Evolutionary conservation across 2,797 vertebrate genomes (phyloP).

Genomic region (Labeo calbasu): DNA sequence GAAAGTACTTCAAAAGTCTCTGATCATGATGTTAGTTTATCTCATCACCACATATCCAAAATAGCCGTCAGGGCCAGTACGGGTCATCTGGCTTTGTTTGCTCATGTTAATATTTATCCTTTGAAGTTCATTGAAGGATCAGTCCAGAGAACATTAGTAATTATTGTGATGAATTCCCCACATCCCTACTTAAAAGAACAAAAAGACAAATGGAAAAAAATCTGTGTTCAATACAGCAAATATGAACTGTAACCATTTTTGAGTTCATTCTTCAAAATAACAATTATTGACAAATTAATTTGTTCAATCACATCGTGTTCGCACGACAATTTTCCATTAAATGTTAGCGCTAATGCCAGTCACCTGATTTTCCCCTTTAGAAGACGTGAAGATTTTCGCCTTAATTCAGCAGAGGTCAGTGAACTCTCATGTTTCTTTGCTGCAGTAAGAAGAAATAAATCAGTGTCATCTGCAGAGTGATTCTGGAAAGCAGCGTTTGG

Average conservation of each 20-base stretch:
- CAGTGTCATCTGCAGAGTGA: neutral
- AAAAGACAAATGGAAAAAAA: conserved; percentile 48
- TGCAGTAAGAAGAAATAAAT: conserved; percentile 42
- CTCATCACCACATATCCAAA: conserved; percentile 48
- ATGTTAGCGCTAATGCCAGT: conserved; percentile 25
- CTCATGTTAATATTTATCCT: conserved; percentile 41
- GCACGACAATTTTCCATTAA: conserved; percentile 16
- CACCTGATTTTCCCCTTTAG: conserved; percentile 9
- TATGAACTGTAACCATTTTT: neutral
- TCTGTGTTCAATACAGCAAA: conserved; percentile 23
- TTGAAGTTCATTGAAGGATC: conserved; percentile 47
- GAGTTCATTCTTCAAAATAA: neutral
- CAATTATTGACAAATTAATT: neutral
- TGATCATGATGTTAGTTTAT: conserved; percentile 50
- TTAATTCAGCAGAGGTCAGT: conserved; percentile 13
- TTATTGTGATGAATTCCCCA: conserved; percentile 50
- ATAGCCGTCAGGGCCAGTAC: conserved; percentile 37
- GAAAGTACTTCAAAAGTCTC: conserved; percentile 51
- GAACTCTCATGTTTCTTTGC: conserved; percentile 31
- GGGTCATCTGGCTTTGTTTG: conserved; percentile 58
- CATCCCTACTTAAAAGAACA: conserved; percentile 48
- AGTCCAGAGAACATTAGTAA: conserved; percentile 33
- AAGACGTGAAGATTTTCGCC: conserved; percentile 4
- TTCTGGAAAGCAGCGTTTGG: conserved; percentile 35
- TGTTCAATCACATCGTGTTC: neutral